A percentile compares a stretch with the other conserved stretches of the same genome.
These are phyloP conservation scores for Festucalex cinctus DNA, from an alignment of 2,113 vertebrate genomes.

Conservation along the genomic window DNA sequence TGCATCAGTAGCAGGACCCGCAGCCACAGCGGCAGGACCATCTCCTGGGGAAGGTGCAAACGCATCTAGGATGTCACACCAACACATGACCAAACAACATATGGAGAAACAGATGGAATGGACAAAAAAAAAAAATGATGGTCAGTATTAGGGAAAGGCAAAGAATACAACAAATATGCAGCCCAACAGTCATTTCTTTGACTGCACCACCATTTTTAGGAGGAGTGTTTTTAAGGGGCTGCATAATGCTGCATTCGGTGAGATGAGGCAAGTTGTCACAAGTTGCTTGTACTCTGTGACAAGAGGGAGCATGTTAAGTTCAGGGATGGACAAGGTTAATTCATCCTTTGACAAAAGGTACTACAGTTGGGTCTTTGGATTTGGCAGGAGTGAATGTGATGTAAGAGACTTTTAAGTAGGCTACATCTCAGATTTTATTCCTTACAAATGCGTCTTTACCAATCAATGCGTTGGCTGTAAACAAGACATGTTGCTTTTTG, in stretches of 20 bases:
- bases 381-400: neutral
- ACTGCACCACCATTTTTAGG: slow-evolving; percentile 14
- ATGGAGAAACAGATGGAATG: slow-evolving; percentile 52
- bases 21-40: slow-evolving; percentile 85
- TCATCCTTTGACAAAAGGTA: slow-evolving; percentile 39
- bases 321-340: slow-evolving; percentile 24
- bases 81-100: slow-evolving; percentile 71
- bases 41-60: slow-evolving; percentile 98
- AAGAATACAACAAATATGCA: slow-evolving; percentile 71
- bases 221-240: slow-evolving; percentile 42
- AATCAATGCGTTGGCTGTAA: too few relatives aligned
- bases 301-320: slow-evolving; percentile 45
- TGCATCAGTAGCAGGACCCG: slow-evolving; percentile 89
- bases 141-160: slow-evolving; percentile 64
- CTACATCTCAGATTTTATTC: too few relatives aligned
- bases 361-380: neutral
- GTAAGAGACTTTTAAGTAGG: neutral
- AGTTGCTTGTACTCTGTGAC: slow-evolving; percentile 58
- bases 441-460: too few relatives aligned
- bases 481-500: neutral
- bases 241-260: slow-evolving; percentile 67
- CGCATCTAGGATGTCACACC: slow-evolving; percentile 84
- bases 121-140: slow-evolving; percentile 57
- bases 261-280: slow-evolving; percentile 57
- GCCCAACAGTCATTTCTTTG: slow-evolving; percentile 35